These are phyloP conservation scores for Steinernema scapterisci DNA, from an alignment of 2,888 invertebrate genomes.

Conservation along the genomic window DNA sequence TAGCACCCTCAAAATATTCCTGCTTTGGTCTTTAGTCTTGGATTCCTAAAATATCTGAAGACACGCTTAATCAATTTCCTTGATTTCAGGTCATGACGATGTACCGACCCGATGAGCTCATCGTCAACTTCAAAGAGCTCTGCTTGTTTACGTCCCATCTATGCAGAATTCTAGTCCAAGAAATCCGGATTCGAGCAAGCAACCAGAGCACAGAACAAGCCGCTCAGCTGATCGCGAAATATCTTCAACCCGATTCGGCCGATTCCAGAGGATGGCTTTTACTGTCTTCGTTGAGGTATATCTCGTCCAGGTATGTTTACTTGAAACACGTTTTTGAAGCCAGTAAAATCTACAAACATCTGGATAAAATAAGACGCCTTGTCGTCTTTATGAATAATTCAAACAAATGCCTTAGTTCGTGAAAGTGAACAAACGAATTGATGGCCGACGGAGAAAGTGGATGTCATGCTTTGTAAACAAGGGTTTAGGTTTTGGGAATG, in stretches of 20 bases:
- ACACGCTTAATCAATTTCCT: no score
- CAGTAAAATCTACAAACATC: not conserved
- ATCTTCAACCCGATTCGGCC: constrained; percentile 78
- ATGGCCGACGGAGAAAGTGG: no score
- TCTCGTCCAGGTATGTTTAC: constrained; percentile 44
- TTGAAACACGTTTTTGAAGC: not conserved
- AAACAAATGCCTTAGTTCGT: no score
- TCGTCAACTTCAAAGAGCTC: constrained; percentile 95
- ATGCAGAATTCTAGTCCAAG: constrained; percentile 92
- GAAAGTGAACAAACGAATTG: no score
- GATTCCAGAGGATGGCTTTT: constrained; percentile 60
- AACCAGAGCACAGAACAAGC: constrained; percentile 91
- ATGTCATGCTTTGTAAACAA: no score
- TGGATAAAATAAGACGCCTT: not conserved
- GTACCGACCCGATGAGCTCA: constrained; percentile 77
- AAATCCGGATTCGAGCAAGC: constrained; percentile 87
- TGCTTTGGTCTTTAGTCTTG: no score
- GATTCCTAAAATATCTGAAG: no score
- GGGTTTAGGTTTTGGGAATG: no score
- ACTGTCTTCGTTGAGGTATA: constrained; percentile 49
- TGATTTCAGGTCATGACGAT: constrained; percentile 57
- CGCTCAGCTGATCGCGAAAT: constrained; percentile 93
- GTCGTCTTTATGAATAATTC: no score
- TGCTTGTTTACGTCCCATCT: constrained; percentile 91
- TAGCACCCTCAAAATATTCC: no score